Evolutionary conservation across 2,797 vertebrate species (phyloP), one percentile per base, ranked within the genome.

Genomic region (Delichon dasypus): DNA sequence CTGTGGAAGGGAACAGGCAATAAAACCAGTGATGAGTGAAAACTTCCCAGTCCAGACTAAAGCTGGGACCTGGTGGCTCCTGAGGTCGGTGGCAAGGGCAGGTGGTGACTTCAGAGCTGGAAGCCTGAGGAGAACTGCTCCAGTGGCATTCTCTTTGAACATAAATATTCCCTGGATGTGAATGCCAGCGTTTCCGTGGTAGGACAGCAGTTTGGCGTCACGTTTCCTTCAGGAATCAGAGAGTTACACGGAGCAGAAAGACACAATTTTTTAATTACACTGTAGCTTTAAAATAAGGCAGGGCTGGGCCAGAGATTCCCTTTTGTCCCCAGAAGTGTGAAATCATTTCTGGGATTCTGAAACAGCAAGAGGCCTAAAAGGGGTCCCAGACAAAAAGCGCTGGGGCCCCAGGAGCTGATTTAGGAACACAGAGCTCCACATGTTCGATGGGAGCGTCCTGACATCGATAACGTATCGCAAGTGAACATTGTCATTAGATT

Each of bases 401-500:
- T 25, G 70, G 64, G 71, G 54, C 64, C 29, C 47, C 3, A 1
- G 0, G 48, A 71, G 73, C 26, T 51, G 68, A 0, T 3, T 14
- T 2, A 16, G 84, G 86, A 40, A 2, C 9, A 5, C 51, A 8
- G 32, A 58, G 80, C 50, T 74, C 58, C 11, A 4, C 40, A 0
- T 2, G 29, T 73, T 89, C 74, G n/a, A 15, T 48, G 36, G 95
- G 65, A 89, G 13, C 72, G 67, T 78, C 57, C 50, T 76, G 85
- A 44, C 95, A 93, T 94, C 34, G 40, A 89, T 82, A 92, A 90
- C 6, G 10, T 81, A 83, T 94, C 65, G 7, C 95, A 76, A 96
- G 89, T 94, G 89, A 96, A 84, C 97, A 87, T 95, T 97, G 97
- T 85, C 97, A 93, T 94, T 83, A 78, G 79, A 72, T 64, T 57